A percentile compares a stretch with the other conserved stretches of the same genome.
Conservation (phyloP, 2,113 vertebrate species). For the Anseranas semipalmata region DNA sequence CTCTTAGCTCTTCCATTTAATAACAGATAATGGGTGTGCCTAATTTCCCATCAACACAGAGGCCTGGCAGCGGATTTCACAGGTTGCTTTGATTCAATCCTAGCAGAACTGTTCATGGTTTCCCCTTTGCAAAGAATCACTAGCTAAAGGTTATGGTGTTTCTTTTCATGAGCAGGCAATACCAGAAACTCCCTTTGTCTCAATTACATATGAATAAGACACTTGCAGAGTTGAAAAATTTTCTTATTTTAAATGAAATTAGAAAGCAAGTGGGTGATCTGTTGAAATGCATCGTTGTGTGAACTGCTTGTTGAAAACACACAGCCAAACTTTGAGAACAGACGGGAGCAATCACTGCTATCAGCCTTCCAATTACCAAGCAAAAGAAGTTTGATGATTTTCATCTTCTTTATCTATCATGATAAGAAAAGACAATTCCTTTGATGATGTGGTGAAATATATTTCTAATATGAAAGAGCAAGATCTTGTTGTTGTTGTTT, state of each 20-base stretch:
- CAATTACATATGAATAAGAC: not conserved
- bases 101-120: not conserved
- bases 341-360: not conserved
- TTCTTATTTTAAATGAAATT: slow-evolving; percentile 8
- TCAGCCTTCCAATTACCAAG: slow-evolving; percentile 2
- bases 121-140: not conserved
- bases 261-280: slow-evolving; percentile 8
- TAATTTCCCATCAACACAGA: not conserved
- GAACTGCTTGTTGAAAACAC: not conserved
- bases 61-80: not conserved
- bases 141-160: not conserved
- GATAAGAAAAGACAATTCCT: not conserved
- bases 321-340: slow-evolving; percentile 1
- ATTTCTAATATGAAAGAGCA: not conserved
- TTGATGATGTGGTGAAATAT: slow-evolving; percentile 23
- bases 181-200: not conserved
- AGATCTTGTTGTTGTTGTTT: not conserved
- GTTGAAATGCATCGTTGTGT: not conserved
- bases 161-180: not conserved
- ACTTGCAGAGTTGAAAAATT: not conserved
- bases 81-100: not conserved
- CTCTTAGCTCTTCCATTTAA: not conserved
- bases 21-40: not conserved
- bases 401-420: not conserved
- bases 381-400: not conserved